Conservation (phyloP, 2,113 vertebrate species). For the Coturnix japonica region DNA sequence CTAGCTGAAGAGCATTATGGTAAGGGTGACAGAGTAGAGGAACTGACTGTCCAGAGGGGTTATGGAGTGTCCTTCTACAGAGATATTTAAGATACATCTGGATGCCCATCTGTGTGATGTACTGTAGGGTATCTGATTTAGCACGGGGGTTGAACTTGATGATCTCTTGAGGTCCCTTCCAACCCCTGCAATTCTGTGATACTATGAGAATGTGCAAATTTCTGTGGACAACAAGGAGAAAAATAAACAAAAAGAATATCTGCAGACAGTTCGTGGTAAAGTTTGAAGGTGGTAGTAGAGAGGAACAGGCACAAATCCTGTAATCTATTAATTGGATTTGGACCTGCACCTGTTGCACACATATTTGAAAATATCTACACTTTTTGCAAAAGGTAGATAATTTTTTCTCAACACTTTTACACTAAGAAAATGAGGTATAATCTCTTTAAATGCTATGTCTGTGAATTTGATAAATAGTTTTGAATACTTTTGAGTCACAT, state of each 20-base stretch:
- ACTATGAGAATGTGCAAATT: background rate
- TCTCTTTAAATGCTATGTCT: conserved; percentile 65
- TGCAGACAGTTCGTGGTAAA: conserved; percentile 55
- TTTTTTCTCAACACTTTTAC: conserved; percentile 55
- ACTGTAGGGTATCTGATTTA: too few relatives aligned
- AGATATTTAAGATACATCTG: too few relatives aligned
- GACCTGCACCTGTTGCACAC: conserved; percentile 62
- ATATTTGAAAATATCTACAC: conserved; percentile 64
- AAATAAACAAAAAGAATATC: conserved; percentile 22
- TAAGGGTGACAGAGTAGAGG: too few relatives aligned
- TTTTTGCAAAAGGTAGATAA: conserved; percentile 58
- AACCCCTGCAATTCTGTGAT: too few relatives aligned
- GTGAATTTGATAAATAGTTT: conserved; percentile 69
- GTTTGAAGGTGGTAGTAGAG: conserved; percentile 67
- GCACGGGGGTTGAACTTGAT: too few relatives aligned
- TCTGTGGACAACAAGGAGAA: background rate
- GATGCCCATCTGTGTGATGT: too few relatives aligned
- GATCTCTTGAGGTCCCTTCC: too few relatives aligned
- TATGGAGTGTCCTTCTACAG: too few relatives aligned
- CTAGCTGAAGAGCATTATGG: background rate
- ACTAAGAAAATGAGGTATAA: conserved; percentile 56
- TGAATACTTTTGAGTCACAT: conserved; percentile 41
- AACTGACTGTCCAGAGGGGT: too few relatives aligned
- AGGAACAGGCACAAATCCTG: conserved; percentile 64
- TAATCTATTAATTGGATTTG: conserved; percentile 74